phyloP scores from a whole-genome alignment of 2,797 vertebrate species.

The Phataginus tricuspis region DNA sequence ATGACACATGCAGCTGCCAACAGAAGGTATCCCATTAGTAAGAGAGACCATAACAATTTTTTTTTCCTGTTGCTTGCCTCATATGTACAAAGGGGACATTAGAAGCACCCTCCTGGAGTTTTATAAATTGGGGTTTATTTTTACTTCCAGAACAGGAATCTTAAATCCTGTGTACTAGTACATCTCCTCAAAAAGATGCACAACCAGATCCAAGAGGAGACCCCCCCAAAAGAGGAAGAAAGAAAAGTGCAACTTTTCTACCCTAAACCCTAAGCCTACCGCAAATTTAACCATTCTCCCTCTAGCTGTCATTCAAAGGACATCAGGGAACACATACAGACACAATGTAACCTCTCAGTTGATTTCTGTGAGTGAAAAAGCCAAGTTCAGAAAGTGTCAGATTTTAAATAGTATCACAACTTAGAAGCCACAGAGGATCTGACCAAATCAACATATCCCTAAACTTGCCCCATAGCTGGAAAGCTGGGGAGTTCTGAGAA shows the following conservation, averaged over 20 bases:
- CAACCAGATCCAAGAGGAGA: neutral
- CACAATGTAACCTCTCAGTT: neutral
- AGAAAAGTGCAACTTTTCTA: neutral
- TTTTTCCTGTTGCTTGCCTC: neutral
- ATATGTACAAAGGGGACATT: neutral
- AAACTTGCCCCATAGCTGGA: neutral
- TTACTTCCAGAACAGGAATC: neutral
- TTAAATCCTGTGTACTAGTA: neutral
- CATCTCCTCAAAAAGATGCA: neutral
- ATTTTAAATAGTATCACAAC: neutral
- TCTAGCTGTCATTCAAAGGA: neutral
- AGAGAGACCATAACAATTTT: neutral
- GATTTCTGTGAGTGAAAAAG: neutral
- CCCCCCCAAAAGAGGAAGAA: neutral
- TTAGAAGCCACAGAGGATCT: neutral
- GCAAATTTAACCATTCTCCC: neutral
- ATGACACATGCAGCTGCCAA: neutral
- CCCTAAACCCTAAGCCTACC: neutral
- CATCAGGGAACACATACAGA: neutral
- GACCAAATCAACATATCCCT: neutral
- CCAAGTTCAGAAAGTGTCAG: neutral
- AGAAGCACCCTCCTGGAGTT: neutral
- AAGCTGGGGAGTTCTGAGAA: neutral
- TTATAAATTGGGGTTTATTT: neutral
- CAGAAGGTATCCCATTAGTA: neutral